Evolutionary conservation across 2,113 vertebrate species (phyloP).

Genomic region (Bagarius yarrelli): DNA sequence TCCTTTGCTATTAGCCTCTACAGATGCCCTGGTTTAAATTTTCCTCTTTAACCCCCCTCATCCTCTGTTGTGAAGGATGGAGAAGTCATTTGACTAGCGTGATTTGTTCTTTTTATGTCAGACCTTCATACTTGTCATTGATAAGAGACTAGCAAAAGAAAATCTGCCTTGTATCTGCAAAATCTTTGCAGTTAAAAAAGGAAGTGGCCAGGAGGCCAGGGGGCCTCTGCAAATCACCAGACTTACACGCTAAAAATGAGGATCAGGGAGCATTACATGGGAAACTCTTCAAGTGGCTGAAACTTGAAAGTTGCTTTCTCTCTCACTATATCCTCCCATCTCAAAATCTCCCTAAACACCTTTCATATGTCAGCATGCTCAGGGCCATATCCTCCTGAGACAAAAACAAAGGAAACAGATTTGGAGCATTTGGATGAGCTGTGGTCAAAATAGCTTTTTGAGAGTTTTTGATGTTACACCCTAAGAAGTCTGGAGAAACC

Average conservation of each 20-base stretch:
- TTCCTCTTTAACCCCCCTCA: conserved; percentile 39
- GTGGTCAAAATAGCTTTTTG: conserved; percentile 46
- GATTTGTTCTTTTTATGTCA: conserved; percentile 66
- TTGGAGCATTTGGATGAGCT: conserved; percentile 18
- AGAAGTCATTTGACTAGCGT: conserved; percentile 66
- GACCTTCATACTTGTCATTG: conserved; percentile 59
- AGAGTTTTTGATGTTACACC: conserved; percentile 61
- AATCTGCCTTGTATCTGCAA: conserved; percentile 67
- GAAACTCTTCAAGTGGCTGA: conserved; percentile 52
- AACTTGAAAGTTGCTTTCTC: neutral
- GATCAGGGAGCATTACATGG: conserved; percentile 33
- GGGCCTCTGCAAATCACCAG: conserved; percentile 66
- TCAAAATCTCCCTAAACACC: conserved; percentile 22
- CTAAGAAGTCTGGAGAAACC: conserved; percentile 31
- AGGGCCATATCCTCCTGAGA: conserved; percentile 23
- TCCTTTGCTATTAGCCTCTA: neutral
- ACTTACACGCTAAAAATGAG: conserved; percentile 67
- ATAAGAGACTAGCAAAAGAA: conserved; percentile 62
- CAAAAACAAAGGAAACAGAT: conserved; percentile 24
- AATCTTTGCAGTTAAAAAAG: conserved; percentile 30
- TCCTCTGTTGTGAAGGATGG: conserved; percentile 45
- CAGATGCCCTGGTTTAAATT: conserved; percentile 21
- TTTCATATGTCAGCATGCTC: conserved; percentile 39
- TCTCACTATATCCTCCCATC: conserved; percentile 3
- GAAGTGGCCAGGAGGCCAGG: conserved; percentile 39